Percentiles rank a stretch among this genome's conserved stretches.
Conservation (phyloP, 2,113 vertebrate species). For the Petrocephalus microphthalmus region DNA sequence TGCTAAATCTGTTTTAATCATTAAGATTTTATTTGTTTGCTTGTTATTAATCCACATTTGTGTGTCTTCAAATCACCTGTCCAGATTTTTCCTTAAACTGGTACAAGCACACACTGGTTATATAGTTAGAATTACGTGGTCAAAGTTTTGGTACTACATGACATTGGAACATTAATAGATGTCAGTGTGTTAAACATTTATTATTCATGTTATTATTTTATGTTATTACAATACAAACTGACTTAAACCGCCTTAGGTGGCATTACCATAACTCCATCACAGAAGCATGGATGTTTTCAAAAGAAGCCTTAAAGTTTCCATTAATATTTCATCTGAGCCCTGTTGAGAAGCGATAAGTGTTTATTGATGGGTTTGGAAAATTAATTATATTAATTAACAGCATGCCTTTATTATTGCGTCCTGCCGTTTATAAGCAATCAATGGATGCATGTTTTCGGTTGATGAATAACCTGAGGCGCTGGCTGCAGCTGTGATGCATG, state of each 20-base stretch:
- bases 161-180: not conserved
- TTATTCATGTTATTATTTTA: not conserved
- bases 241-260: not conserved
- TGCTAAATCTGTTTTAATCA: not conserved
- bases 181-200: not conserved
- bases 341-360: conserved; percentile 10
- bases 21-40: not conserved
- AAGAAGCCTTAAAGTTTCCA: not conserved
- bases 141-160: not conserved
- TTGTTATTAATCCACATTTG: not conserved
- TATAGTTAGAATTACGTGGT: not conserved
- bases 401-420: not conserved
- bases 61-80: not conserved
- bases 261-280: not conserved
- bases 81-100: not conserved
- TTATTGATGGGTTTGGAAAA: conserved; percentile 3
- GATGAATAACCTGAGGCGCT: not conserved
- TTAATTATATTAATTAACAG: conserved; percentile 2
- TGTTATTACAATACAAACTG: conserved; percentile 7
- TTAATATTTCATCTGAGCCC: conserved; percentile 10
- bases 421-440: conserved; percentile 11
- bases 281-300: not conserved
- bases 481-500: not conserved
- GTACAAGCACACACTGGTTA: not conserved
- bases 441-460: conserved; percentile 7